Percentiles rank a stretch among this genome's conserved stretches.
phyloP scores from a whole-genome alignment of 2,888 invertebrate genomes.

The Lordiphosa fenestrarum region DNA sequence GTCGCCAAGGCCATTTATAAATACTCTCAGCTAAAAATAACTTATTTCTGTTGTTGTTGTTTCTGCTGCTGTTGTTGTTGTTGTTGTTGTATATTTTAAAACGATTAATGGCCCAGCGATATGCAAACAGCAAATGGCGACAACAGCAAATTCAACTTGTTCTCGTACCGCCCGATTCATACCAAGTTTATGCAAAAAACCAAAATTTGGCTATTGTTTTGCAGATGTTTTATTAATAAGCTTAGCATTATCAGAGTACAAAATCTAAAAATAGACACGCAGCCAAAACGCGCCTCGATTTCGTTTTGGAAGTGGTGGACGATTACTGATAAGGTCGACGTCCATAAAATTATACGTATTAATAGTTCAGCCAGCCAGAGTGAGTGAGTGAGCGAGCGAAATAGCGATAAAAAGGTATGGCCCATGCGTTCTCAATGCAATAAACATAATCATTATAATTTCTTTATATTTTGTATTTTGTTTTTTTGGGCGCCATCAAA shows the following conservation, averaged over 20 bases:
- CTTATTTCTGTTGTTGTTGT: slow-evolving; percentile 33
- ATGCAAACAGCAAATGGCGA: slow-evolving; percentile 22
- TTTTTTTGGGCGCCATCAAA: slow-evolving; percentile 15
- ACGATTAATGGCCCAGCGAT: too few species aligned
- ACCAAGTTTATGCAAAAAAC: slow-evolving; percentile 7
- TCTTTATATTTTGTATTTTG: slow-evolving; percentile 3
- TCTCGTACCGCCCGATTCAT: slow-evolving; percentile 28
- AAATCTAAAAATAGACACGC: slow-evolving; percentile 28
- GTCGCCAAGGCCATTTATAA: slow-evolving; percentile 75
- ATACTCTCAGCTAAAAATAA: slow-evolving; percentile 75
- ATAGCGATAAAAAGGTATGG: slow-evolving; percentile 29
- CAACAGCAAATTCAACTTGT: slow-evolving; percentile 31
- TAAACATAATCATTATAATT: slow-evolving; percentile 39
- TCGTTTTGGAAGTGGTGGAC: slow-evolving; percentile 24
- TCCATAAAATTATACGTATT: slow-evolving; percentile 15
- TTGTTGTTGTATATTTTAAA: slow-evolving; percentile 13
- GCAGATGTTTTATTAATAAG: slow-evolving; percentile 44
- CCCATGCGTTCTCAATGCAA: slow-evolving; percentile 26
- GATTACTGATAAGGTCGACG: slow-evolving; percentile 29
- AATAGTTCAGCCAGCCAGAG: slow-evolving; percentile 11
- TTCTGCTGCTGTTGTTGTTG: slow-evolving; percentile 24
- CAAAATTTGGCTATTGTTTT: slow-evolving; percentile 19
- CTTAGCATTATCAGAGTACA: slow-evolving; percentile 30
- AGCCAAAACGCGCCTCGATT: slow-evolving; percentile 19
- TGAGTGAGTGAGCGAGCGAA: neutral